A percentile compares a stretch with the other conserved stretches of the same genome.
These are phyloP conservation scores for Torymus aiolomorphi DNA, from an alignment of 2,888 invertebrate genomes.

Conservation along the genomic window DNA sequence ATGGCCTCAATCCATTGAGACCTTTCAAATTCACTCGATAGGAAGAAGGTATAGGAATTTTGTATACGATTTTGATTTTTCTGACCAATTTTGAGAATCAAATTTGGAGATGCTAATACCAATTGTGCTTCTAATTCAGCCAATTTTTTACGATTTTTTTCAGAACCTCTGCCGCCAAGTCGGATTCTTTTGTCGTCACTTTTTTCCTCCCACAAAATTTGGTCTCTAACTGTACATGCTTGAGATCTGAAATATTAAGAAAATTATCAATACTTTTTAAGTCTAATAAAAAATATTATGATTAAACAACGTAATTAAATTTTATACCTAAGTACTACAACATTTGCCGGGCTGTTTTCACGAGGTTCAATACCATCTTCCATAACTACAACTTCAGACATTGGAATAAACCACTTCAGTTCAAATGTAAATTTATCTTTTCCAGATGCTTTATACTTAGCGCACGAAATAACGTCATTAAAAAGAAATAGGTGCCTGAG, in stretches of 20 bases:
- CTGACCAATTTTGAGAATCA: slow-evolving; percentile 88
- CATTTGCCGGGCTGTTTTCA: slow-evolving; percentile 88
- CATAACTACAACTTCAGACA: slow-evolving; percentile 87
- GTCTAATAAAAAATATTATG: slow-evolving; percentile 14
- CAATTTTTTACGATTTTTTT: slow-evolving; percentile 93
- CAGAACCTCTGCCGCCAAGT: slow-evolving; percentile 81
- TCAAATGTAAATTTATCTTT: slow-evolving; percentile 94
- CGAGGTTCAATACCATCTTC: slow-evolving; percentile 83
- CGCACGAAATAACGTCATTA: slow-evolving; percentile 96
- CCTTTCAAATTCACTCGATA: slow-evolving; percentile 95
- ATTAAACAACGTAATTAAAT: slow-evolving; percentile 14
- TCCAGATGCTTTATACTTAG: slow-evolving; percentile 93
- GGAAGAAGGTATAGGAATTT: slow-evolving; percentile 84
- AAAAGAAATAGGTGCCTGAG: slow-evolving; percentile 94
- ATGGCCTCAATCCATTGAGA: slow-evolving; percentile 96
- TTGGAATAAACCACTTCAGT: slow-evolving; percentile 94
- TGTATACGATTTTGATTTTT: slow-evolving; percentile 83
- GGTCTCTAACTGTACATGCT: slow-evolving; percentile 91
- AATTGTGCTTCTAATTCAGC: slow-evolving; percentile 93
- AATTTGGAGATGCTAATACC: slow-evolving; percentile 92
- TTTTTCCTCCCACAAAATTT: slow-evolving; percentile 87
- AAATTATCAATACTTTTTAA: slow-evolving; percentile 21
- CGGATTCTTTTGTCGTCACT: slow-evolving; percentile 79
- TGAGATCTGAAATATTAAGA: slow-evolving; percentile 79
- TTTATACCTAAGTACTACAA: slow-evolving; percentile 83